A percentile compares a stretch with the other conserved stretches of the same genome.
Conservation (phyloP, 2,113 vertebrate genomes). For the Chloropsis hardwickii region DNA sequence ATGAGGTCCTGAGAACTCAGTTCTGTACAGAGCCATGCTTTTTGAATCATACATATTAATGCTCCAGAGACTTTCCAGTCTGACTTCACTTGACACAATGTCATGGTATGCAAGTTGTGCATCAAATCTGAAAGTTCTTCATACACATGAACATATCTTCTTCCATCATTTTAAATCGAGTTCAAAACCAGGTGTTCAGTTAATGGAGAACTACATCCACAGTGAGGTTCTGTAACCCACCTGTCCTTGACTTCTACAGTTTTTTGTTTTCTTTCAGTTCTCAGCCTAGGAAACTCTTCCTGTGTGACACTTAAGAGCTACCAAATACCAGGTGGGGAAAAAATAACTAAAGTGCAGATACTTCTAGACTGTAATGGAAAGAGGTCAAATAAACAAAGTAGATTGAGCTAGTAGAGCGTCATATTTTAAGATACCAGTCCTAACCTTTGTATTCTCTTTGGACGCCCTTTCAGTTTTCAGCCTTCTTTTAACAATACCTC, state of each 20-base stretch:
- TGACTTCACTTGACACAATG: background rate
- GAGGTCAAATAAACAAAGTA: background rate
- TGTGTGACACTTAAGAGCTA: background rate
- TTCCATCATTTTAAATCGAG: background rate
- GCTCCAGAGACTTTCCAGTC: background rate
- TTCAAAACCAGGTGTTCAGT: background rate
- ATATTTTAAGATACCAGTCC: background rate
- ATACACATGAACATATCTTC: background rate
- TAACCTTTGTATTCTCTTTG: background rate
- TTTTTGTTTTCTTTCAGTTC: background rate
- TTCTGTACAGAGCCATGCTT: background rate
- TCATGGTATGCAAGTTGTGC: background rate
- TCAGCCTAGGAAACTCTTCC: background rate
- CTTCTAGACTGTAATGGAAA: background rate
- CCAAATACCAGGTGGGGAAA: background rate
- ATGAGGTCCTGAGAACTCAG: background rate
- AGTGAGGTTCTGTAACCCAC: background rate
- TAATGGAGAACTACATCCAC: background rate
- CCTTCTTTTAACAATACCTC: background rate
- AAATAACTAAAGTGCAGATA: background rate
- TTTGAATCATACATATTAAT: background rate
- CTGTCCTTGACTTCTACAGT: background rate
- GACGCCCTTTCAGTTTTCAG: background rate
- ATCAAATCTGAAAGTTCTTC: background rate
- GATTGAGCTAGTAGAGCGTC: background rate